Evolutionary conservation across 2,113 vertebrate species (phyloP).

Genomic region (Numenius arquata): DNA sequence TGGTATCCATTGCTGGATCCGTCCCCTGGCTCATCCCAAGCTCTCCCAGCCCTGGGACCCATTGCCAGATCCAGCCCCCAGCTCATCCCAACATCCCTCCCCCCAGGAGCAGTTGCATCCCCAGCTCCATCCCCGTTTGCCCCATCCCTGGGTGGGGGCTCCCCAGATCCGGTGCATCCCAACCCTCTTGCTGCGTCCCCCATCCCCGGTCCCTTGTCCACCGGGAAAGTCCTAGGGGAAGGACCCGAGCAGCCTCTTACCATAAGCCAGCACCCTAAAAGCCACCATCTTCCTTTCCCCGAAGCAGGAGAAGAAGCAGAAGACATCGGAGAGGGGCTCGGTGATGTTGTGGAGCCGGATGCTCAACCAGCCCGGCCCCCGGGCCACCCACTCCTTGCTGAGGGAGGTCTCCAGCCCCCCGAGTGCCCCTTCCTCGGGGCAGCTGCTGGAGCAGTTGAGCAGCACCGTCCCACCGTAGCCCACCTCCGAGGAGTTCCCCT

Average conservation of each 20-base stretch:
- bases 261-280: background rate
- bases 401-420: slow-evolving; percentile 44
- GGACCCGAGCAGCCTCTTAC: background rate
- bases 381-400: background rate
- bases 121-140: background rate
- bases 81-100: background rate
- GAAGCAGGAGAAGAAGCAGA: background rate
- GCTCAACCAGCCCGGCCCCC: background rate
- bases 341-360: background rate
- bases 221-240: too few relatives aligned
- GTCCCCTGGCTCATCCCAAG: background rate
- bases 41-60: background rate
- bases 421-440: rapidly evolving
- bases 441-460: background rate
- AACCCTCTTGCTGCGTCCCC: background rate
- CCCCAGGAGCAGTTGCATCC: background rate
- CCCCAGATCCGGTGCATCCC: background rate
- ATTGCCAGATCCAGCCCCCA: background rate
- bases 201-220: background rate
- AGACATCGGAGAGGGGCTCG: background rate
- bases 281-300: background rate
- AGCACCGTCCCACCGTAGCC: slow-evolving; percentile 23
- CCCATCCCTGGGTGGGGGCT: background rate
- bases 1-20: too few relatives aligned
- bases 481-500: background rate